phyloP scores from a whole-genome alignment of 2,797 vertebrate genomes.

The Sebastes minor region DNA sequence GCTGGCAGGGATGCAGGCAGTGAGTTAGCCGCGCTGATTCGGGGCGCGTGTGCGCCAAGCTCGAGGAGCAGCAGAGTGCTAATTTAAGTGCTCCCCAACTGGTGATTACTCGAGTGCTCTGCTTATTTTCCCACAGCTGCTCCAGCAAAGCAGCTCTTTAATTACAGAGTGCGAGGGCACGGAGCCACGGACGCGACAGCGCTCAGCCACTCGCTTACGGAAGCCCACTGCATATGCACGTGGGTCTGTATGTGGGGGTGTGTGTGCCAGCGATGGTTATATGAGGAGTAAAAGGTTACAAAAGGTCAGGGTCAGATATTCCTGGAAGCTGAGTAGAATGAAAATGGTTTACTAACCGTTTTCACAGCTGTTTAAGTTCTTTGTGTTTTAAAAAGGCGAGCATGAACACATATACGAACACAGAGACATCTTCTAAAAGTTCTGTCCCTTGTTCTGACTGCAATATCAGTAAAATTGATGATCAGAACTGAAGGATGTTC shows the following conservation, averaged over 20 bases:
- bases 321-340: constrained; percentile 32
- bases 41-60: constrained; percentile 72
- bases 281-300: constrained; percentile 45
- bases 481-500: neutral
- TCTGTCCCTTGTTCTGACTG: neutral
- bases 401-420: neutral
- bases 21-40: constrained; percentile 71
- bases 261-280: constrained; percentile 24
- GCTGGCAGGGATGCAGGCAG: constrained; percentile 55
- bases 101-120: constrained; percentile 82
- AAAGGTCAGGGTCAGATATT: constrained; percentile 51
- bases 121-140: constrained; percentile 84
- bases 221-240: constrained; percentile 20
- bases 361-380: constrained; percentile 33
- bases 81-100: constrained; percentile 86
- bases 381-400: neutral
- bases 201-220: constrained; percentile 37
- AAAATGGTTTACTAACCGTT: constrained; percentile 12
- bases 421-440: neutral
- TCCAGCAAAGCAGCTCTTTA: constrained; percentile 81
- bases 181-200: constrained; percentile 61
- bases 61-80: constrained; percentile 74
- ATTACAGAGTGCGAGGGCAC: constrained; percentile 78
- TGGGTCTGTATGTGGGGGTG: neutral
- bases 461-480: neutral